Conservation (phyloP, 2,797 vertebrate species). For the Tapirus indicus region DNA sequence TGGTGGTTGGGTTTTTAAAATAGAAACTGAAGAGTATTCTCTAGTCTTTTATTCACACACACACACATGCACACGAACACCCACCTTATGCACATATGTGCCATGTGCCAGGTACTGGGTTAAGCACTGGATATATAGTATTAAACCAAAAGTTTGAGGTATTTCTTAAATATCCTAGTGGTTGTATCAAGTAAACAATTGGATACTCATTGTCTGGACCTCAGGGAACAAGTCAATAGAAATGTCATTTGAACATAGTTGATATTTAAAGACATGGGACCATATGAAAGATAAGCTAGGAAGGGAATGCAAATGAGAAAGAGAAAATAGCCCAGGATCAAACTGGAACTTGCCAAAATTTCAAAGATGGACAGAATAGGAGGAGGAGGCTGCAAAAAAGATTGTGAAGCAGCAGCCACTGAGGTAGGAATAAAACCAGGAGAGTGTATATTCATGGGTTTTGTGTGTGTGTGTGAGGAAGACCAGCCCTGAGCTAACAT, state of each 20-base stretch:
- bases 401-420: background rate
- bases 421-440: background rate
- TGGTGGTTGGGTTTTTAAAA: background rate
- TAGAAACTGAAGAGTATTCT: background rate
- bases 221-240: background rate
- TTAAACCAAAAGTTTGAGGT: slow-evolving; percentile 18
- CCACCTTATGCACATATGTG: background rate
- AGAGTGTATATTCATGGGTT: background rate
- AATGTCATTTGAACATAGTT: background rate
- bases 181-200: background rate
- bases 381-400: background rate
- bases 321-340: background rate
- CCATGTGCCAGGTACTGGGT: background rate
- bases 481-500: no score
- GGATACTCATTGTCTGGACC: background rate
- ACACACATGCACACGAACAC: background rate
- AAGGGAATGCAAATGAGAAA: background rate
- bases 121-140: background rate
- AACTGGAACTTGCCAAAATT: background rate
- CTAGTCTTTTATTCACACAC: background rate
- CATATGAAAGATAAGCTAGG: background rate
- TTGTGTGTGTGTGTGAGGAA: no score
- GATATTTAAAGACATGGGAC: background rate
- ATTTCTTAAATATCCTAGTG: background rate
- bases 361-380: background rate